Percentiles rank a stretch among this genome's conserved stretches.
Conservation (phyloP, 2,113 vertebrate genomes). For the Amazona vittata region DNA sequence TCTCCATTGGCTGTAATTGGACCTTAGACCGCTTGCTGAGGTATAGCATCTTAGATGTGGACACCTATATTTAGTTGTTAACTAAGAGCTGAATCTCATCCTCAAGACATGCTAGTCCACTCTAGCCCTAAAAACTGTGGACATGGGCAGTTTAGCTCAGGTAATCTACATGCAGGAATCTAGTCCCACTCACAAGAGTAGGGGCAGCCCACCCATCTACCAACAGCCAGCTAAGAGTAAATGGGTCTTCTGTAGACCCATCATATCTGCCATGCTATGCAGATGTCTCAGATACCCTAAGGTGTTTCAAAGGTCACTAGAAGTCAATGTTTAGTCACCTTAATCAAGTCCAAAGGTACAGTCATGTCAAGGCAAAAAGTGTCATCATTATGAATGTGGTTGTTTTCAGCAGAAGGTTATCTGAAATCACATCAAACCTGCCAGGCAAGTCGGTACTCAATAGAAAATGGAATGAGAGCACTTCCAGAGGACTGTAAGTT, state of each 20-base stretch:
- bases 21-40: not conserved
- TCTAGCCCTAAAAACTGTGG: not conserved
- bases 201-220: not conserved
- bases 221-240: not conserved
- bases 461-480: not conserved
- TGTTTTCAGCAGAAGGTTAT: not conserved
- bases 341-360: not conserved
- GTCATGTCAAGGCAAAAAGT: not conserved
- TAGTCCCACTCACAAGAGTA: too few relatives aligned
- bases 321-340: not conserved
- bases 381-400: not conserved
- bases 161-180: not conserved
- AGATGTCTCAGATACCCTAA: not conserved
- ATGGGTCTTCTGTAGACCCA: not conserved
- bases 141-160: not conserved
- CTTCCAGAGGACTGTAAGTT: not conserved
- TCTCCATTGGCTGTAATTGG: not conserved
- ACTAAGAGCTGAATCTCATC: not conserved
- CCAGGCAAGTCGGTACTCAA: not conserved
- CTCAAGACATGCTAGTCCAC: not conserved
- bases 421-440: not conserved
- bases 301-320: not conserved
- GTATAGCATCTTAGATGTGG: not conserved
- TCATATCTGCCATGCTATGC: not conserved
- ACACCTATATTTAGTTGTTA: not conserved